A percentile compares a stretch with the other conserved stretches of the same genome.
These are phyloP conservation scores for Drosophila parvula DNA, from an alignment of 1,140 invertebrate genomes.

Conservation along the genomic window DNA sequence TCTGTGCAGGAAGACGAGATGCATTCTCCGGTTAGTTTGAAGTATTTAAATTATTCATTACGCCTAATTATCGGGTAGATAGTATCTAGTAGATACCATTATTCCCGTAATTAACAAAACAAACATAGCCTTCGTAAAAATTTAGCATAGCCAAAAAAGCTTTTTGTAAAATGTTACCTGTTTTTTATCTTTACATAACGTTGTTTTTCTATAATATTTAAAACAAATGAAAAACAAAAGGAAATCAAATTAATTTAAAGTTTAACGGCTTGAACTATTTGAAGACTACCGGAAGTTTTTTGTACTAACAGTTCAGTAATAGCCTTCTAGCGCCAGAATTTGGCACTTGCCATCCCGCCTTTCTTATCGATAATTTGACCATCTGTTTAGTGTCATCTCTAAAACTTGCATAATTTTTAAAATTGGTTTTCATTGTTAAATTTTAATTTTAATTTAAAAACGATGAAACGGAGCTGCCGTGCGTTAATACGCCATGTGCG, in stretches of 20 bases:
- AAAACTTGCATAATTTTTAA: slow-evolving; percentile 61
- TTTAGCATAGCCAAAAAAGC: no score
- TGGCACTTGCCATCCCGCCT: neutral
- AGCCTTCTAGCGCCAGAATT: neutral
- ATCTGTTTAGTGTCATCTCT: slow-evolving; percentile 4
- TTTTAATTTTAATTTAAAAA: neutral
- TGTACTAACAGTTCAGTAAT: neutral
- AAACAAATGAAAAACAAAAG: neutral
- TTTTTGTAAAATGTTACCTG: no score
- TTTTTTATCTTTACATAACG: neutral
- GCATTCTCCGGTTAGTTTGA: slow-evolving; percentile 1
- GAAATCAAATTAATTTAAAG: neutral
- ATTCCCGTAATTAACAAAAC: no score
- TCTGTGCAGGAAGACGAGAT: slow-evolving; percentile 18
- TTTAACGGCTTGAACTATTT: neutral
- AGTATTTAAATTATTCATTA: slow-evolving; percentile 3
- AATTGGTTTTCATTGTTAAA: neutral
- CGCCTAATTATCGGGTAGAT: no score
- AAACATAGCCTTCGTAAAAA: neutral
- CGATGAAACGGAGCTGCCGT: slow-evolving; percentile 51
- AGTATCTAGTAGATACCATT: no score
- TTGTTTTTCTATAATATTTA: neutral
- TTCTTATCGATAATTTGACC: slow-evolving; percentile 1
- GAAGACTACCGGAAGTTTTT: neutral
- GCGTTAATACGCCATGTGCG: slow-evolving; percentile 33